Base-by-base conservation (phyloP, 1,140 invertebrate genomes). In the Calycopis cecrops region DNA sequence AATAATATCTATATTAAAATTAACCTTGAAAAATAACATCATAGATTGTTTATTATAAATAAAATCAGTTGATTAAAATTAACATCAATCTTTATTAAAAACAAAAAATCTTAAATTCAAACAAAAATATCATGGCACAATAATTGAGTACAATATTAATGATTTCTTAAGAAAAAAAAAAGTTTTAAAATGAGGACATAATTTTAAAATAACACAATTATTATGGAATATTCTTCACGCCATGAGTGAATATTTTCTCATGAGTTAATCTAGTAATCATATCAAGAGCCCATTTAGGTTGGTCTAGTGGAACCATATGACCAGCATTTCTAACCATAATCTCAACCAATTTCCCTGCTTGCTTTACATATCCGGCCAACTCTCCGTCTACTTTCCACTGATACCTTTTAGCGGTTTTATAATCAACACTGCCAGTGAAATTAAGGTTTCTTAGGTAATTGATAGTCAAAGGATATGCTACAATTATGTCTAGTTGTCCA, bases 401-500 rank as follows among this genome's bases (percentile, higher is more conserved):
- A 37, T 90, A 89, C 54, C 94, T 89, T 1, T 89, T 73, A 1
- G 93, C 90, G 35, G 82, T 89, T 61, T 90, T 90, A 72, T 95
- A 96, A 6, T 90, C 86, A 1, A 91, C 86, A 0, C 91, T 80
- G 1, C 90, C 91, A 18, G 87, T 79, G 89, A 95, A 97, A 37
- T 93, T 87, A 0, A 97, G 73, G 9, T 91, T 82, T 34, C 85
- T 85, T 7, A 97, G 74, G 72, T 93, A 96, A 63, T 92, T 93
- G 47, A 92, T 90, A 0, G 94, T 95, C 33, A 94, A 69, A 0
- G 94, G 92, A 78, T 95, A 95, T 1, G 94, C 92, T 1, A 96
- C 92, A 67, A 96, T 95, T 12, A 97, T 93, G 73, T 97, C 95
- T 35, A 97, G 71, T 70, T 96, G 94, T 0, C 95, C 95, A 71